Conservation (phyloP, 2,888 invertebrate species). For the Acrobasis suavella region DNA sequence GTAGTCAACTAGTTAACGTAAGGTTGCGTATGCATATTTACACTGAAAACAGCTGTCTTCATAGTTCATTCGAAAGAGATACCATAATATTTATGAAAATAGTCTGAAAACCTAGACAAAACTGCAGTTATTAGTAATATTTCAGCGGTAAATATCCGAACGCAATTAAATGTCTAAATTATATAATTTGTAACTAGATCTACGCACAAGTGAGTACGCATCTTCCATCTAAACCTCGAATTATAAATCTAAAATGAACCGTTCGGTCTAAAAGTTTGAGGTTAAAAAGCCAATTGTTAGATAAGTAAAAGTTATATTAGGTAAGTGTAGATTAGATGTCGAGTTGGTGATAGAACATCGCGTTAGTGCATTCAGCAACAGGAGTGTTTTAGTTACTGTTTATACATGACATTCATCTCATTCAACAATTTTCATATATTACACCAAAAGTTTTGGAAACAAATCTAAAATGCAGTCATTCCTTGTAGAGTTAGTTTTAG, state of each 20-base stretch:
- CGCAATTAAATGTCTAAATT: conserved; percentile 43
- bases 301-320: conserved; percentile 72
- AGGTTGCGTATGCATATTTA: conserved; percentile 38
- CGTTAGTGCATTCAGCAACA: conserved; percentile 52
- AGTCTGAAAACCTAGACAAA: neutral
- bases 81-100: neutral
- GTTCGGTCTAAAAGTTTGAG: conserved; percentile 55
- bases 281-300: conserved; percentile 74
- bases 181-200: conserved; percentile 49
- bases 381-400: conserved; percentile 29
- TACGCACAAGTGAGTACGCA: conserved; percentile 63
- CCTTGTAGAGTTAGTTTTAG: too few species aligned
- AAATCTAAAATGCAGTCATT: neutral
- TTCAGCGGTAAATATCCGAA: conserved; percentile 38
- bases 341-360: conserved; percentile 58
- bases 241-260: conserved; percentile 41
- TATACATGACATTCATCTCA: conserved; percentile 4
- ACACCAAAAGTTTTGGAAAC: neutral
- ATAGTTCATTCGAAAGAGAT: neutral
- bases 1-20: conserved; percentile 54
- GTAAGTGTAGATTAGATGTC: conserved; percentile 68
- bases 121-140: conserved; percentile 22
- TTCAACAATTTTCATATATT: neutral
- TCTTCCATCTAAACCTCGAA: conserved; percentile 57
- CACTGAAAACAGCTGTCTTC: neutral